Evolutionary conservation across 1,140 invertebrate genomes (phyloP), one percentile per base, ranked within the genome.

Genomic region (Drosophila oshimai): DNA sequence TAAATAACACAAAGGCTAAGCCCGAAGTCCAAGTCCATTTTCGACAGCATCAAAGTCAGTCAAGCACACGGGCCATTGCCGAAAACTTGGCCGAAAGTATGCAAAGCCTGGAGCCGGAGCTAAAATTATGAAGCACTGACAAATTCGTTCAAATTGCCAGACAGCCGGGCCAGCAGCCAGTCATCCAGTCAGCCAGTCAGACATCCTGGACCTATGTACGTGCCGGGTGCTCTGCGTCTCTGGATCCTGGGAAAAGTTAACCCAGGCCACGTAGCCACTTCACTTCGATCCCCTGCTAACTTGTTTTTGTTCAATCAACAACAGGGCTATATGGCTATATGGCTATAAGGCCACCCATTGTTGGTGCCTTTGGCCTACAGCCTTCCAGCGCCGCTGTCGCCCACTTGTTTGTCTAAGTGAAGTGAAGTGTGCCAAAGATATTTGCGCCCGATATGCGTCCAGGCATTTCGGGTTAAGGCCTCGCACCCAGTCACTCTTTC

Each of bases 251-350:
- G 26, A 34, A n/a, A 55, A 51, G 51, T 51, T 72, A 57, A 55
- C 65, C 34, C 45, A n/a, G 64, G 47, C 72, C 72, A 77, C 73
- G 73, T 75, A 77, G 46, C 53, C 61, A 50, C 65, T 73, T 46
- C 22, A 46, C 71, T 65, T 47, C 60, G 22, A 45, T 41, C 34
- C 45, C 45, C 28, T 44, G 37, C 41, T 37, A 74, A 69, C 70
- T 84, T 74, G 79, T 84, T 83, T 83, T 79, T 79, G 79, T 86
- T 86, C 80, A 83, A 83, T 83, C 80, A 83, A 86, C 79, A 83
- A 79, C 73, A 79, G 74, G 83, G 79, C 58, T 74, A 50, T 55
- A 61, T 61, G 46, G 62, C n/a, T n/a, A n/a, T n/a, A n/a, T n/a
- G 83, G 79, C 58, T 74, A 50, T 55, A 61, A 55, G 46, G 62